Evolutionary conservation across 2,797 vertebrate species (phyloP).

Genomic region (Micrastur ruficollis): DNA sequence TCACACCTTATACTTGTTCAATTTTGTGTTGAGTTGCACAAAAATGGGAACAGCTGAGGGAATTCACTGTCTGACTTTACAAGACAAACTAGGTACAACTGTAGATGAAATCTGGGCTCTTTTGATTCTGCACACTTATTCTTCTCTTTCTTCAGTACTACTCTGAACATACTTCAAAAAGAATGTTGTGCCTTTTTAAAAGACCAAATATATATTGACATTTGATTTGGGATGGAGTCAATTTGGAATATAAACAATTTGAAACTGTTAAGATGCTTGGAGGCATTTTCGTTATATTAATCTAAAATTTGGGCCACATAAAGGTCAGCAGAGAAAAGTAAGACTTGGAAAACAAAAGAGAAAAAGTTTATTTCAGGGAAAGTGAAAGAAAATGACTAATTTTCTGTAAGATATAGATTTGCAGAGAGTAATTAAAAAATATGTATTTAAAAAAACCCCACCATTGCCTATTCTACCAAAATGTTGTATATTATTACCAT

Average conservation of each 20-base stretch:
- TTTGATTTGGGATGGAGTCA: slow-evolving; percentile 34
- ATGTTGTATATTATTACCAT: not conserved
- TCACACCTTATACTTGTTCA: not conserved
- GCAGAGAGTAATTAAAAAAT: not conserved
- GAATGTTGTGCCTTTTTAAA: not conserved
- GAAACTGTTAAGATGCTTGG: slow-evolving; percentile 21
- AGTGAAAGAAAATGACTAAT: not conserved
- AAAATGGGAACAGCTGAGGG: not conserved
- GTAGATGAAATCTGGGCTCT: not conserved
- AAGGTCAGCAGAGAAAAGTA: slow-evolving; percentile 37
- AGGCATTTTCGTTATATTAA: slow-evolving; percentile 42
- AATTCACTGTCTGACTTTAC: not conserved
- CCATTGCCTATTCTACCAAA: not conserved
- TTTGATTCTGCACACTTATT: not conserved
- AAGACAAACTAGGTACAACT: not conserved
- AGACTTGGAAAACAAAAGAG: not conserved
- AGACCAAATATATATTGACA: slow-evolving; percentile 44
- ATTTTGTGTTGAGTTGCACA: not conserved
- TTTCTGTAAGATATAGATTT: not conserved
- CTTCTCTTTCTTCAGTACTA: not conserved
- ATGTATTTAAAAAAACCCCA: not conserved
- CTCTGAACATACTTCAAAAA: not conserved
- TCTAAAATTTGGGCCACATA: not conserved
- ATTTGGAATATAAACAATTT: slow-evolving; percentile 37
- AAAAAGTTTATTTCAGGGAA: not conserved